These are phyloP conservation scores for Albula goreensis DNA, from an alignment of 2,113 vertebrate species.

Conservation along the genomic window DNA sequence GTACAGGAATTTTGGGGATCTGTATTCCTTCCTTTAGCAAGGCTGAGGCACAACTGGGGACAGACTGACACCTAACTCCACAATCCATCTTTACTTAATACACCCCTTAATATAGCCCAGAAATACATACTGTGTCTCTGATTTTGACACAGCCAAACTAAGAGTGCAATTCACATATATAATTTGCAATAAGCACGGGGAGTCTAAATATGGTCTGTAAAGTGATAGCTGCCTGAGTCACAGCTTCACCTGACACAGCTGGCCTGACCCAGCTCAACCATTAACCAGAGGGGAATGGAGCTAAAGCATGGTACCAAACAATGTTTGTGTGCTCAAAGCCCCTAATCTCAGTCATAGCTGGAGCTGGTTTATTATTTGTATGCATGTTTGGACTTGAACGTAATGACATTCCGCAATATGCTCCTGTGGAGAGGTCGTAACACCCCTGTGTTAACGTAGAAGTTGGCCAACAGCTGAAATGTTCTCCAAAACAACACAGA, in stretches of 20 bases:
- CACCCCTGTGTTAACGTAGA: neutral
- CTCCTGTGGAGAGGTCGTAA: neutral
- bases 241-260: neutral
- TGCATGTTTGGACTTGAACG: neutral
- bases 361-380: neutral
- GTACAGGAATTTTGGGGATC: neutral
- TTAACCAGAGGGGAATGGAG: neutral
- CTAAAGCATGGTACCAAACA: neutral
- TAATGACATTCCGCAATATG: neutral
- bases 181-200: neutral
- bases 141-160: neutral
- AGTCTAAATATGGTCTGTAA: neutral
- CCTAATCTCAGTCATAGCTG: neutral
- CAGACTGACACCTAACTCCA: slow-evolving; percentile 3
- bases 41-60: slow-evolving; percentile 10
- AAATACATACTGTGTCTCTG: neutral
- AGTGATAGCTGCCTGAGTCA: neutral
- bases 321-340: neutral
- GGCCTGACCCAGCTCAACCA: neutral
- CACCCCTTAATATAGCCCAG: neutral
- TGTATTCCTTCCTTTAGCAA: slow-evolving; percentile 13
- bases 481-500: neutral
- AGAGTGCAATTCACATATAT: neutral
- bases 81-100: neutral
- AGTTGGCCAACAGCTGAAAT: neutral